Percentiles rank a stretch among this genome's conserved stretches.
phyloP scores from a whole-genome alignment of 2,888 invertebrate genomes.

The Cosmia trapezina region DNA sequence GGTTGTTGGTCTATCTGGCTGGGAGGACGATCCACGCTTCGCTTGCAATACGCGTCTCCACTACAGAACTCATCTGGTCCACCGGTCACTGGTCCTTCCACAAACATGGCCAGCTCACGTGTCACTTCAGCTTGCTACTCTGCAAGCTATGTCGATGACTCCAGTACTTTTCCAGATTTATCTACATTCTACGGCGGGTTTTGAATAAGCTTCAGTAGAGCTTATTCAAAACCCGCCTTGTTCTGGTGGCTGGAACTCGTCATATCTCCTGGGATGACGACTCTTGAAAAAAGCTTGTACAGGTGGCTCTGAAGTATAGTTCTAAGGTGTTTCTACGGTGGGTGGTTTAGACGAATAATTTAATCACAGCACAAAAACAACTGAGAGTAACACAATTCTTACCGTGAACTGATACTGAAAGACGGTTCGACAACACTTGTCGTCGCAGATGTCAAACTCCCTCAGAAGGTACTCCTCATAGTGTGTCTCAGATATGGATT shows the following conservation, averaged over 20 bases:
- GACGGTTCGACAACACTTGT: slow-evolving; percentile 73
- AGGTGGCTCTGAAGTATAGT: background rate
- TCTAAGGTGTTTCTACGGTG: background rate
- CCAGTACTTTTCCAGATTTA: background rate
- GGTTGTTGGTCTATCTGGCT: background rate
- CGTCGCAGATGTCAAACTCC: slow-evolving; percentile 91
- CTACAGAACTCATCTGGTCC: background rate
- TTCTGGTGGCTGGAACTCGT: background rate
- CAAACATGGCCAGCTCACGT: background rate
- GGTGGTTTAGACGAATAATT: background rate
- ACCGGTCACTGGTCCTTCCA: background rate
- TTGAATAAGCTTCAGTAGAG: background rate
- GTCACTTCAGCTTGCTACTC: background rate
- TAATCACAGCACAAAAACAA: background rate
- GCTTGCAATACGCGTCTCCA: background rate
- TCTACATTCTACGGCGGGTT: too few species aligned
- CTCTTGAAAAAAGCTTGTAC: background rate
- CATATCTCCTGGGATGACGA: background rate
- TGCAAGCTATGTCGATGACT: background rate
- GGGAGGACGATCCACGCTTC: background rate
- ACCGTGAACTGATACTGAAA: slow-evolving; percentile 88
- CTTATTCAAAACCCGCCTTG: background rate
- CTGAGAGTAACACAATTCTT: slow-evolving; percentile 19
- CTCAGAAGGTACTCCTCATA: slow-evolving; percentile 96
- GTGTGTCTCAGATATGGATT: slow-evolving; percentile 93